phyloP scores from a whole-genome alignment of 2,888 invertebrate genomes.

The Eueremaeus valkanovi region DNA sequence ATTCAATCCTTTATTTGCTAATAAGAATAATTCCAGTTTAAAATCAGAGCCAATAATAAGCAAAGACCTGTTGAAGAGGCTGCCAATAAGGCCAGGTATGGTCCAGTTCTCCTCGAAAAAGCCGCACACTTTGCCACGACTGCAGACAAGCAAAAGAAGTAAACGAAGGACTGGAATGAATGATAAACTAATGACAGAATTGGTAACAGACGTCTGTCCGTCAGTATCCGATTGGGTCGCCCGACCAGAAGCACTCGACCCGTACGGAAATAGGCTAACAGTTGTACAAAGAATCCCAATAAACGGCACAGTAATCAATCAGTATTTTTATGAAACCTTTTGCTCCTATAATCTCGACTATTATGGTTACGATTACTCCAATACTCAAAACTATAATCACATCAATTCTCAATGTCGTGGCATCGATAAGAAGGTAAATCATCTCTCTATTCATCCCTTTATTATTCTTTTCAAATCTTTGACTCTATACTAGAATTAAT shows the following conservation, averaged over 20 bases:
- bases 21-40: not conserved
- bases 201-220: conserved; percentile 43
- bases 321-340: conserved; percentile 44
- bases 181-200: not conserved
- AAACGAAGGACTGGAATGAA: not conserved
- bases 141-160: not conserved
- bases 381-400: not conserved
- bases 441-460: not conserved
- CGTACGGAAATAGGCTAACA: conserved; percentile 42
- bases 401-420: conserved; percentile 41
- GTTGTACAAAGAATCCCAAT: conserved; percentile 43
- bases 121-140: not conserved
- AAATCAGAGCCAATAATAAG: not conserved
- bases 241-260: conserved; percentile 42
- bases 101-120: conserved; percentile 21
- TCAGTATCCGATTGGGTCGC: conserved; percentile 43
- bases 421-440: conserved; percentile 43
- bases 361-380: not conserved
- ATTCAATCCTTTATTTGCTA: not conserved
- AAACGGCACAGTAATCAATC: conserved; percentile 42
- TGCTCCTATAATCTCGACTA: conserved; percentile 37
- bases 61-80: not conserved
- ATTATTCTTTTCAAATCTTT: not conserved
- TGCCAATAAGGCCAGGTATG: conserved; percentile 31
- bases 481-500: no score